Base-by-base conservation (phyloP, 2,888 invertebrate species). In the Agrochola lota region DNA sequence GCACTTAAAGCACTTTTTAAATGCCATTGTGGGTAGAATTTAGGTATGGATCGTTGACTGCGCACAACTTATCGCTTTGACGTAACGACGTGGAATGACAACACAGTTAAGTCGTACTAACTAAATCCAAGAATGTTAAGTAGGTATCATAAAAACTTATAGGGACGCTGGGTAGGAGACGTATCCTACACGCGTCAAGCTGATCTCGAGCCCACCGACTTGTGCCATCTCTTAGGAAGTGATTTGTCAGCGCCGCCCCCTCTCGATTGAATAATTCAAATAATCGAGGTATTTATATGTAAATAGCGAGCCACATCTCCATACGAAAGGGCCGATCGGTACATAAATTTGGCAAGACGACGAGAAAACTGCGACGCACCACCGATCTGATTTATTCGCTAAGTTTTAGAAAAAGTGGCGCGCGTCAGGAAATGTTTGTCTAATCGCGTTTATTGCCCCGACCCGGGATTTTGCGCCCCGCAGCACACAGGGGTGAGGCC, bases 191-290 rank as follows among this genome's bases (percentile, higher is more conserved):
- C 95, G 94, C 94, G 94, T 95, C 94, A 94, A 92, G 90, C 91
- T 91, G 90, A 94, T 94, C 93, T 93, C 91, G 89, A 94, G 94
- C 94, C 94, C 93, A 94, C 94, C 93, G 94, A 95, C 95, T 94
- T 94, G 94, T 94, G 94, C 94, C 94, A 95, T 96, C 95, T 96
- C 95, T 94, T 94, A 96, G 96, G 96, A 96, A 96, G 96, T 95
- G 96, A 96, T 96, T 96, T 96, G 96, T 96, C 96, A 96, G 96
- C 92, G 95, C 94, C 96, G 95, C 96, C 96, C 96, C 96, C 96
- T 96, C 96, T 96, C 96, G 96, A 96, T 96, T 96, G 96, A 96
- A 96, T 96, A 96, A 96, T 96, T 96, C 96, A 96, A 96, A 96
- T 96, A 96, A 96, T 96, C 96, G 96, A 95, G 96, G 96, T 96